These are phyloP conservation scores for Merodon equestris DNA, from an alignment of 2,888 invertebrate species.

Conservation along the genomic window DNA sequence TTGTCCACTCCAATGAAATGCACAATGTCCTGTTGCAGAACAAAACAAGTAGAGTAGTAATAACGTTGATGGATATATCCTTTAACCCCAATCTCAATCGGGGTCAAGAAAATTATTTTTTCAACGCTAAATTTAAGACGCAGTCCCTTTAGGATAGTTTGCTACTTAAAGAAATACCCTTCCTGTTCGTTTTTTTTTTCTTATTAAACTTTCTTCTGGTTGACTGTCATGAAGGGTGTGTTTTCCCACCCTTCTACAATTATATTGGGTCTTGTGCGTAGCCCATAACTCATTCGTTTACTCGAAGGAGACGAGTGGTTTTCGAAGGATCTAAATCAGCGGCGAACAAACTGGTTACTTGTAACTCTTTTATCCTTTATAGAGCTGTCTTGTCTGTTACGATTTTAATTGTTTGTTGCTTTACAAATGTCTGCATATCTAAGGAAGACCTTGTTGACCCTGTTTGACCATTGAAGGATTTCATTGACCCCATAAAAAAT, in stretches of 20 bases:
- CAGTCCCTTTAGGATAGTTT: conserved; percentile 62
- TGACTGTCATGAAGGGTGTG: conserved; percentile 40
- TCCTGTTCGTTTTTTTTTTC: conserved; percentile 14
- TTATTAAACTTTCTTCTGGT: no score
- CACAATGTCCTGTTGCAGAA: conserved; percentile 21
- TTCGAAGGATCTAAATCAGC: conserved; percentile 28
- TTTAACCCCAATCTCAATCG: conserved; percentile 57
- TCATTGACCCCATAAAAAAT: conserved; percentile 42
- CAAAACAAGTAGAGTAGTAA: not conserved
- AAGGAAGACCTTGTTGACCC: conserved; percentile 61
- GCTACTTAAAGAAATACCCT: conserved; percentile 39
- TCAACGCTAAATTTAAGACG: conserved; percentile 66
- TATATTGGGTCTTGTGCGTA: conserved; percentile 18
- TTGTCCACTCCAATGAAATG: conserved; percentile 25
- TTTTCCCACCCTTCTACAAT: conserved; percentile 54
- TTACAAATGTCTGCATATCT: conserved; percentile 33
- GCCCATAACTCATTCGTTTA: conserved; percentile 39
- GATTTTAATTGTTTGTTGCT: conserved; percentile 60
- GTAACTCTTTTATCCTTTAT: conserved; percentile 11
- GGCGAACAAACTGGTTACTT: conserved; percentile 45
- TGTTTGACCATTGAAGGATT: conserved; percentile 62
- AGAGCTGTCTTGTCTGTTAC: conserved; percentile 60
- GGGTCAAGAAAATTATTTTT: conserved; percentile 54
- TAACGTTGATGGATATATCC: conserved; percentile 52
- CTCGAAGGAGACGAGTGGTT: conserved; percentile 29